Evolutionary conservation across 2,797 vertebrate genomes (phyloP).

Genomic region (Crocodylus rhombifer): DNA sequence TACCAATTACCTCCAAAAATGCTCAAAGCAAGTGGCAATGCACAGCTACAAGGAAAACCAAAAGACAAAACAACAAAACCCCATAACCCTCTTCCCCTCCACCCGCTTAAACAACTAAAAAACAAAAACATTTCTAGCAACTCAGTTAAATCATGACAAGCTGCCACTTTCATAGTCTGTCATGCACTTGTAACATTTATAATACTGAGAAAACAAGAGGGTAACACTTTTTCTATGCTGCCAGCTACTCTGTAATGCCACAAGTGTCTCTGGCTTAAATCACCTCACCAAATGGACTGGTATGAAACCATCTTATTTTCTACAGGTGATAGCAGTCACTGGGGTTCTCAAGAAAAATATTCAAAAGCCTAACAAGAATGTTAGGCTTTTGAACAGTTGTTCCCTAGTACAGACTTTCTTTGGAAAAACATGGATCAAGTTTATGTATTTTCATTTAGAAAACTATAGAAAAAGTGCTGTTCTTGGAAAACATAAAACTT

Average conservation of each 20-base stretch:
- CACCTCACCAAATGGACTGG: slow-evolving; percentile 13
- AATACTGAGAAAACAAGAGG: not conserved
- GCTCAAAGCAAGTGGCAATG: not conserved
- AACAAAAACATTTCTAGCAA: not conserved
- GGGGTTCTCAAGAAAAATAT: not conserved
- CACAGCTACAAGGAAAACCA: too few species aligned
- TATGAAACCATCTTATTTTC: not conserved
- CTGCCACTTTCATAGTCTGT: not conserved
- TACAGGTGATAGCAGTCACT: not conserved
- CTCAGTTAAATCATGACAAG: not conserved
- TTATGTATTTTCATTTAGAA: too few species aligned
- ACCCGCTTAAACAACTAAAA: too few species aligned
- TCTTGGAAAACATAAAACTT: not conserved
- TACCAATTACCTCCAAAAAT: not conserved
- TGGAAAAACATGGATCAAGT: too few species aligned
- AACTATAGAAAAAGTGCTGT: not conserved
- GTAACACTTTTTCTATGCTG: not conserved
- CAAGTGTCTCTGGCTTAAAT: not conserved
- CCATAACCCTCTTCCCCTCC: too few species aligned
- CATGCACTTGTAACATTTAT: not conserved
- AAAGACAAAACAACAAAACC: too few species aligned
- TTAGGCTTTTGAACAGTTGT: not conserved
- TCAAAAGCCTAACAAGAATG: not conserved
- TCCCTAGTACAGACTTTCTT: too few species aligned
- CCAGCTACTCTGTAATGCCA: not conserved